phyloP scores from a whole-genome alignment of 2,888 invertebrate genomes.

The Nipponacmea schrenckii region DNA sequence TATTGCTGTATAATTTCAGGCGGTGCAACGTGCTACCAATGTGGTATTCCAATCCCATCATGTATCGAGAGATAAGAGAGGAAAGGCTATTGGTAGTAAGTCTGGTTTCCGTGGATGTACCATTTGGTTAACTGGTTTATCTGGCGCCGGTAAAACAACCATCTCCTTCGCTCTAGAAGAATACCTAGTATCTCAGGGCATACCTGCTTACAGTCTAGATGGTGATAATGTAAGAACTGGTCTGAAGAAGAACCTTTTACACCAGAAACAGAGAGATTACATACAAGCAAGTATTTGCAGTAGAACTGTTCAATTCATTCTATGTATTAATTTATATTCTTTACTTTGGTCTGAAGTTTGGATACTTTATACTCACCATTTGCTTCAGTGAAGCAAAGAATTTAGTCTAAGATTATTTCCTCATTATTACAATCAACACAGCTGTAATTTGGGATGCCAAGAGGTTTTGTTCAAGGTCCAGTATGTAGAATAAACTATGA shows the following conservation, averaged over 20 bases:
- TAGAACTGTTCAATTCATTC: no score
- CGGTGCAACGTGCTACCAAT: constrained; percentile 78
- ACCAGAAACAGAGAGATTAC: constrained; percentile 90
- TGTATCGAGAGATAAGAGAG: constrained; percentile 91
- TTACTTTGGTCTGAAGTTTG: no score
- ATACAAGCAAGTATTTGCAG: no score
- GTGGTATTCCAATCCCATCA: constrained; percentile 96
- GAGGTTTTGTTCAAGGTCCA: no score
- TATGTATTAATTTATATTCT: no score
- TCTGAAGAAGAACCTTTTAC: constrained; percentile 95
- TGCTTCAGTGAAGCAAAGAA: no score
- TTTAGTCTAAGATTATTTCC: no score
- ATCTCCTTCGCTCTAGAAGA: constrained; percentile 97
- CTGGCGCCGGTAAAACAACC: constrained; percentile 97
- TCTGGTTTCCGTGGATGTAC: constrained; percentile 88
- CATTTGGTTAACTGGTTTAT: constrained; percentile 93
- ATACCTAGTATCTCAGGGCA: constrained; percentile 87
- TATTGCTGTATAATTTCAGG: constrained; percentile 45
- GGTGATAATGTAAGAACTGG: constrained; percentile 98
- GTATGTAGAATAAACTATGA: no score
- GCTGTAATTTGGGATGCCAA: no score
- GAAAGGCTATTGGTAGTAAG: constrained; percentile 86
- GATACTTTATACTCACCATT: no score
- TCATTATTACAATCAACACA: no score
- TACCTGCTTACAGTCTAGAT: constrained; percentile 96